phyloP scores from a whole-genome alignment of 2,888 invertebrate genomes.

The Rambutsinella grinnellia region DNA sequence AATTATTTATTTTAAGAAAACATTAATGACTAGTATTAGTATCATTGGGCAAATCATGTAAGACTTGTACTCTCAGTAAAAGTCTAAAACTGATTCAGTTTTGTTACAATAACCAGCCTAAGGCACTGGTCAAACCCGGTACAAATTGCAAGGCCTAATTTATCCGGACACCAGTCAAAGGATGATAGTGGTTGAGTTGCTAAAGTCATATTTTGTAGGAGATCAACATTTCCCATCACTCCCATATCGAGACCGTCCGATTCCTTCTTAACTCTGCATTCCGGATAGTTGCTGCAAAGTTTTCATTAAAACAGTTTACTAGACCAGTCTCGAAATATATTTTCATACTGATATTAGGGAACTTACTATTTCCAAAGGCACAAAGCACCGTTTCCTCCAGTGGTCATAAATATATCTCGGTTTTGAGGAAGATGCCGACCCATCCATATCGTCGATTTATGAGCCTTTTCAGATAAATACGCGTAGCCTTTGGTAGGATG shows the following conservation, averaged over 20 bases:
- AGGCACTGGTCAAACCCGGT: conserved; percentile 93
- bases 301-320: too few species aligned
- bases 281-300: conserved; percentile 81
- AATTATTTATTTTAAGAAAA: too few species aligned
- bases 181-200: conserved; percentile 90
- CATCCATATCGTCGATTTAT: conserved; percentile 89
- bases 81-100: conserved; percentile 72
- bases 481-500: conserved; percentile 90
- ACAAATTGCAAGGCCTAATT: conserved; percentile 87
- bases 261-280: conserved; percentile 79
- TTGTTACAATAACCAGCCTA: conserved; percentile 88
- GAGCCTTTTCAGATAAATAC: conserved; percentile 73
- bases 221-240: conserved; percentile 80
- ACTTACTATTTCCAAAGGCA: conserved; percentile 95
- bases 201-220: conserved; percentile 84
- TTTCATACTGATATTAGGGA: too few species aligned
- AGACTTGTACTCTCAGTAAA: too few species aligned
- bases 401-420: conserved; percentile 90
- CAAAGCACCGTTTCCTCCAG: conserved; percentile 91
- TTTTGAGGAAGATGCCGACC: conserved; percentile 93
- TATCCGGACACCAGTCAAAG: conserved; percentile 93
- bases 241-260: conserved; percentile 80
- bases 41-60: background rate
- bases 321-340: too few species aligned
- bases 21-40: background rate